Evolutionary conservation across 2,888 invertebrate species (phyloP).

Genomic region (Spicauda simplicius): DNA sequence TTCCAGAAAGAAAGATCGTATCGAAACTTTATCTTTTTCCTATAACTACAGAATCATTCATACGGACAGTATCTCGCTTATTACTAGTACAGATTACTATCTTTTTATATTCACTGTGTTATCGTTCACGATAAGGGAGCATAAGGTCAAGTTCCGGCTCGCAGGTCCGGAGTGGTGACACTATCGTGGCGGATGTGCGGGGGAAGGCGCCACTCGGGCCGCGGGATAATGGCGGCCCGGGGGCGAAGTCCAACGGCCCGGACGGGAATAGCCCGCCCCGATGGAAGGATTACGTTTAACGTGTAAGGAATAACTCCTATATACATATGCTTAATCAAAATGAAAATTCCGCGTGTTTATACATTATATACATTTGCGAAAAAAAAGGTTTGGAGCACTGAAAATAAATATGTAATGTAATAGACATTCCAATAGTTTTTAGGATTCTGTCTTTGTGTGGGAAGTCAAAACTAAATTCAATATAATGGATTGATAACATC

Average conservation of each 20-base stretch:
- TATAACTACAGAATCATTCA: not conserved
- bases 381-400: too few relatives aligned
- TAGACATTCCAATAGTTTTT: too few relatives aligned
- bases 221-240: conserved; percentile 60
- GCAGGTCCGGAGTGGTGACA: conserved; percentile 44
- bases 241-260: conserved; percentile 62
- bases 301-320: too few relatives aligned
- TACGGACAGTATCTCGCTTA: not conserved
- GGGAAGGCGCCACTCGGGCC: conserved; percentile 49
- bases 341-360: too few relatives aligned
- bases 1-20: too few relatives aligned
- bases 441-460: too few relatives aligned
- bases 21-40: too few relatives aligned
- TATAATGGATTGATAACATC: too few relatives aligned
- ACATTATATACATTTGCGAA: too few relatives aligned
- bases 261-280: conserved; percentile 44
- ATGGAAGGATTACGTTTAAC: conserved; percentile 10
- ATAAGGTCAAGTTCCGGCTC: conserved; percentile 19
- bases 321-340: too few relatives aligned
- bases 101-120: not conserved
- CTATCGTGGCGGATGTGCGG: conserved; percentile 49
- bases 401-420: too few relatives aligned
- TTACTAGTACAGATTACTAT: not conserved
- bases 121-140: conserved; percentile 18
- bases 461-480: too few relatives aligned